A percentile compares a stretch with the other conserved stretches of the same genome.
Conservation (phyloP, 2,888 invertebrate genomes). For the Seladonia tumulorum region DNA sequence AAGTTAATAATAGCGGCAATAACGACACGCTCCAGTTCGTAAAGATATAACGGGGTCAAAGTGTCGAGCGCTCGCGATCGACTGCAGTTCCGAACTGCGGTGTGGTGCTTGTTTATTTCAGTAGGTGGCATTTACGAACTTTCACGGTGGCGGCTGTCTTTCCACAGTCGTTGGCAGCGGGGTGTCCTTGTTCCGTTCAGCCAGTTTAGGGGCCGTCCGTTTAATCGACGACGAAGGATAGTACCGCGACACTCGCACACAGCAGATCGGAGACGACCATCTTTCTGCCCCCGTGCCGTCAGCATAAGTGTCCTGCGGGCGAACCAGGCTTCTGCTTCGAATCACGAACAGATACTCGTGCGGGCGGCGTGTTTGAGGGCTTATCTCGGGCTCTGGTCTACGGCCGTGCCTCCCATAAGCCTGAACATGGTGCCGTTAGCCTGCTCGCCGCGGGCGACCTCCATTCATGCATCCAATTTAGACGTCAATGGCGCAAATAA, state of each 20-base stretch:
- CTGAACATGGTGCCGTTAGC: slow-evolving; percentile 63
- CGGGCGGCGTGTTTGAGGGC: slow-evolving; percentile 79
- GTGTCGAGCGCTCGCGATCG: not conserved
- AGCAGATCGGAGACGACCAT: slow-evolving; percentile 28
- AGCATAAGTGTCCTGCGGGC: slow-evolving; percentile 64
- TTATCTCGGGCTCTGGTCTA: slow-evolving; percentile 76
- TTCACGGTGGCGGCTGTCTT: not conserved
- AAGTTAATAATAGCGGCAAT: not conserved
- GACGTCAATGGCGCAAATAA: slow-evolving; percentile 75
- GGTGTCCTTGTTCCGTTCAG: not conserved
- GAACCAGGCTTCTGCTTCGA: slow-evolving; percentile 77
- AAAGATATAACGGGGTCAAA: not conserved
- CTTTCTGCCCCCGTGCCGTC: slow-evolving; percentile 45
- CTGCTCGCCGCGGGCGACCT: slow-evolving; percentile 69
- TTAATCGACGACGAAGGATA: not conserved
- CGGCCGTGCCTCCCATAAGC: slow-evolving; percentile 52
- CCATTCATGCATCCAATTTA: slow-evolving; percentile 77
- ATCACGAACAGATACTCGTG: slow-evolving; percentile 72
- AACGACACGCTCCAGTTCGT: not conserved
- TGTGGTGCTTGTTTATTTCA: not conserved
- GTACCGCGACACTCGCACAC: not conserved
- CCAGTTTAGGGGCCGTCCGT: not conserved
- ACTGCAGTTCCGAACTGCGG: not conserved
- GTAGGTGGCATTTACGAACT: not conserved
- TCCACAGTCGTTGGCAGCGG: not conserved